phyloP scores from a whole-genome alignment of 64 coral and sea anemone species.

The Cladopsammia gracilis region DNA sequence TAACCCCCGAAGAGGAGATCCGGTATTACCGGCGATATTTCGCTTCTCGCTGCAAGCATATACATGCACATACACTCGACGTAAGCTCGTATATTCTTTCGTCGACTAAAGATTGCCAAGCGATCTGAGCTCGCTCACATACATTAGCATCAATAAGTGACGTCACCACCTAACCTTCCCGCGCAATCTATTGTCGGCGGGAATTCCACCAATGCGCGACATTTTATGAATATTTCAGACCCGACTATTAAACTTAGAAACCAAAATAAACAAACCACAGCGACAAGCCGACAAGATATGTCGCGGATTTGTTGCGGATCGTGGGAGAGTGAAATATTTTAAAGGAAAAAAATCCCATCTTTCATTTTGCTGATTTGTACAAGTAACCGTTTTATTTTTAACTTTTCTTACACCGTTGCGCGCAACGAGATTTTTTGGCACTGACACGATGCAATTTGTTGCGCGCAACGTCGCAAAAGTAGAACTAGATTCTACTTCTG shows the following conservation, averaged over 20 bases:
- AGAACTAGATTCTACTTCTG: too few relatives aligned
- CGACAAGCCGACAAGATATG: not conserved
- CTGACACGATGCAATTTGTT: too few relatives aligned
- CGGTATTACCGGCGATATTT: slow-evolving; percentile 41
- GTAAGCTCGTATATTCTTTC: not conserved
- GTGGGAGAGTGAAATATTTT: not conserved
- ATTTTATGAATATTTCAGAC: not conserved
- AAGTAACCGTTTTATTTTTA: too few relatives aligned
- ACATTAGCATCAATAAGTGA: slow-evolving; percentile 28
- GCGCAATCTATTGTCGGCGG: not conserved
- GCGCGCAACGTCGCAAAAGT: too few relatives aligned
- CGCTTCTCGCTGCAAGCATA: not conserved
- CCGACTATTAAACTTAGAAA: not conserved
- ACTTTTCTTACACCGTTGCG: too few relatives aligned
- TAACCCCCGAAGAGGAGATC: slow-evolving; percentile 17
- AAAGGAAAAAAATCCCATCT: not conserved
- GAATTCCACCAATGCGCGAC: slow-evolving; percentile 6
- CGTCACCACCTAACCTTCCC: not conserved
- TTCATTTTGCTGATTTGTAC: too few relatives aligned
- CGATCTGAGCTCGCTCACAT: not conserved
- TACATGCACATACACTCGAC: not conserved
- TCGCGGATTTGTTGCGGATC: too few relatives aligned
- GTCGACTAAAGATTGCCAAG: not conserved
- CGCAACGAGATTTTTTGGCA: too few relatives aligned
- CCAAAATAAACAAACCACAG: not conserved